These are phyloP conservation scores for Notolepis coatsorum DNA, from an alignment of 2,797 vertebrate genomes.

Conservation along the genomic window DNA sequence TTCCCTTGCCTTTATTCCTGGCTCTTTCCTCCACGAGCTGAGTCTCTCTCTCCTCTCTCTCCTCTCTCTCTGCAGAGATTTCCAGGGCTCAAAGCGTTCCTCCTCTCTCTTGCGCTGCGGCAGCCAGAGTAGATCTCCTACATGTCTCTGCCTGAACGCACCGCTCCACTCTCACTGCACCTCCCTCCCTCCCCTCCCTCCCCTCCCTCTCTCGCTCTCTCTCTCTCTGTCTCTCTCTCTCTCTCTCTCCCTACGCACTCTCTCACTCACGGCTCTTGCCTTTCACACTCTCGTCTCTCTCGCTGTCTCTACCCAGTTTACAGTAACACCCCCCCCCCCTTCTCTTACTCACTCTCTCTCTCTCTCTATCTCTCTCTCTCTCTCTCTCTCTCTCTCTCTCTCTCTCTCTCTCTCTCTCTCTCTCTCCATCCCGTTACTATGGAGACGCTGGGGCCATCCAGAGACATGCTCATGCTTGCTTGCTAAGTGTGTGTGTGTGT, in stretches of 20 bases:
- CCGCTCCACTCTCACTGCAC: not conserved
- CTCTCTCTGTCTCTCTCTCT: not conserved
- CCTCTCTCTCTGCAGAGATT: slow-evolving; percentile 70
- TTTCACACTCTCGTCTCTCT: not conserved
- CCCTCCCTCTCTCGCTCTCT: not conserved
- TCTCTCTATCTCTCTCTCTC: slow-evolving; percentile 18
- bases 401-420: too few relatives aligned
- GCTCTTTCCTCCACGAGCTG: slow-evolving; percentile 58
- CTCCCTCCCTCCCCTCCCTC: not conserved
- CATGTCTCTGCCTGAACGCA: slow-evolving; percentile 77
- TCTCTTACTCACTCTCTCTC: slow-evolving; percentile 21
- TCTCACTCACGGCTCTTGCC: not conserved
- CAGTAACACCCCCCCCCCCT: too few relatives aligned
- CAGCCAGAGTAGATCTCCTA: slow-evolving; percentile 78
- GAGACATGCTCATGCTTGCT: slow-evolving; percentile 63
- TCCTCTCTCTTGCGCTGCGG: slow-evolving; percentile 75
- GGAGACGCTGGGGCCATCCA: slow-evolving; percentile 64
- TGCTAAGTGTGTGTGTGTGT: not conserved
- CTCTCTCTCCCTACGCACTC: not conserved
- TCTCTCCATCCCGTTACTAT: slow-evolving; percentile 72
- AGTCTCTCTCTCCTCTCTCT: slow-evolving; percentile 48
- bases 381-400: too few relatives aligned
- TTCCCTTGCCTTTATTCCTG: slow-evolving; percentile 39
- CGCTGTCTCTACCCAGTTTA: not conserved
- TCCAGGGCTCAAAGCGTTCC: slow-evolving; percentile 67